Percentiles rank a stretch among this genome's conserved stretches.
Evolutionary conservation across 2,797 vertebrate genomes (phyloP).

Genomic region (Monodelphis domestica): DNA sequence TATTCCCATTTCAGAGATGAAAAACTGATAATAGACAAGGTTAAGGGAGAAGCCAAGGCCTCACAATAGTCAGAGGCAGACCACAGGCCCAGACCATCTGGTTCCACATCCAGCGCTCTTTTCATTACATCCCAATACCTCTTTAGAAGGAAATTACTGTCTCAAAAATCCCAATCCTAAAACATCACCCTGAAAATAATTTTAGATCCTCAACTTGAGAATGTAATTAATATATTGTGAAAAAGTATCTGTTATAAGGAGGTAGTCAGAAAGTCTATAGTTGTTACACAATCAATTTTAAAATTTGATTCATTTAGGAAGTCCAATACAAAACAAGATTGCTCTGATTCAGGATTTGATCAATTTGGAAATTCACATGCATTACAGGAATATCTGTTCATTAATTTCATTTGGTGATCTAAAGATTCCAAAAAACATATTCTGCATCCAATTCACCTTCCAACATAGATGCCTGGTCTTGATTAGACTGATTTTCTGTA

Average conservation of each 20-base stretch:
- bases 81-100: background rate
- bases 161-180: background rate
- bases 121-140: background rate
- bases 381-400: constrained; percentile 65
- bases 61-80: background rate
- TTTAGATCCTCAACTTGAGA: background rate
- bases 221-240: background rate
- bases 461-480: constrained; percentile 84
- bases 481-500: constrained; percentile 86
- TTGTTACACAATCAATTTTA: constrained; percentile 74
- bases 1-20: background rate
- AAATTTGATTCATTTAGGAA: constrained; percentile 75
- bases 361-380: constrained; percentile 58
- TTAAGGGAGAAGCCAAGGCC: background rate
- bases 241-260: background rate
- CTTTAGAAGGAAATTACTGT: background rate
- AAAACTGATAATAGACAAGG: background rate
- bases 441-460: constrained; percentile 88
- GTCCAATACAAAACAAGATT: constrained; percentile 64
- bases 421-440: constrained; percentile 73
- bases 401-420: constrained; percentile 73
- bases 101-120: background rate
- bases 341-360: constrained; percentile 60
- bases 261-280: background rate
- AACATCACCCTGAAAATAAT: background rate